These are phyloP conservation scores for Alosa alosa DNA, from an alignment of 2,113 vertebrate species.

Conservation along the genomic window DNA sequence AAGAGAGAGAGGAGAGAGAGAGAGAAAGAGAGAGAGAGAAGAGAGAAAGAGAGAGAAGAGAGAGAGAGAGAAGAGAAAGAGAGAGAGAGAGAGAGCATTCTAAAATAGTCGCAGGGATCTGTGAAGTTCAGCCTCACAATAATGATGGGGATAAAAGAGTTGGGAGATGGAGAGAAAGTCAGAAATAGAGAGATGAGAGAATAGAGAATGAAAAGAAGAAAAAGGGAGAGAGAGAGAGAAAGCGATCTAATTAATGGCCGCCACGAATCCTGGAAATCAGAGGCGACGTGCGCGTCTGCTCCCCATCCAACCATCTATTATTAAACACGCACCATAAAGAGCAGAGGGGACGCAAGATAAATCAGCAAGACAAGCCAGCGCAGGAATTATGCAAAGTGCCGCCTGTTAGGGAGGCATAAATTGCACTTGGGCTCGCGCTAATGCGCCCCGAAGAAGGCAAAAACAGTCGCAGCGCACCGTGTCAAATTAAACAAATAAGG, in stretches of 20 bases:
- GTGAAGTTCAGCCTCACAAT: neutral
- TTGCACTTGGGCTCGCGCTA: neutral
- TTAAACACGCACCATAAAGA: constrained; percentile 46
- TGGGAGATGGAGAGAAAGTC: neutral
- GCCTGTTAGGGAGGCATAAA: constrained; percentile 55
- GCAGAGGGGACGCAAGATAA: constrained; percentile 44
- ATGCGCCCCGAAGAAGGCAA: constrained; percentile 34
- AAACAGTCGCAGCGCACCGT: constrained; percentile 39
- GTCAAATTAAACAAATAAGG: constrained; percentile 52
- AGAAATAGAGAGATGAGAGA: neutral
- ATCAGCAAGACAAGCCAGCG: constrained; percentile 55
- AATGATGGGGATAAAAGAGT: neutral
- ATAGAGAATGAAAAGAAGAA: neutral
- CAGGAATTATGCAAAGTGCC: constrained; percentile 57
- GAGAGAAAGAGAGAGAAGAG: neutral
- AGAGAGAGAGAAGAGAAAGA: neutral
- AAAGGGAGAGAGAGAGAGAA: neutral
- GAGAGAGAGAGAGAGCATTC: neutral
- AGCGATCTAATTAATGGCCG: constrained; percentile 35
- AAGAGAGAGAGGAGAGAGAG: neutral
- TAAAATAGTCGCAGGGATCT: neutral
- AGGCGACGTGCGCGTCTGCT: constrained; percentile 34
- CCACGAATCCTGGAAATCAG: constrained; percentile 30
- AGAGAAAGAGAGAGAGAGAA: neutral
- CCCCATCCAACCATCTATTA: constrained; percentile 40